Conservation (phyloP, 2,888 invertebrate genomes). For the Eupithecia centaureata region DNA sequence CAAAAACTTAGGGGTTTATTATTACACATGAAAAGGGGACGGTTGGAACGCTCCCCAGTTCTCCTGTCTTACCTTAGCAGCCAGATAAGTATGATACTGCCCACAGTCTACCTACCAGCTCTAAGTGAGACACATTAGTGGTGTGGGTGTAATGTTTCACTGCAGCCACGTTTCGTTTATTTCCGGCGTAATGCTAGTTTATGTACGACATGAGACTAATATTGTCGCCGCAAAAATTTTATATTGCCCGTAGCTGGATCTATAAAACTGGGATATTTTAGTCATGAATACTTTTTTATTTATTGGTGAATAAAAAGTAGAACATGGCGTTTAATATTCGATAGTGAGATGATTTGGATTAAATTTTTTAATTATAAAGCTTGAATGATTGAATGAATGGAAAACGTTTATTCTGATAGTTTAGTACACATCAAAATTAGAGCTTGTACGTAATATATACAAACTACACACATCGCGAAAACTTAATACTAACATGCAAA, state of each 20-base stretch:
- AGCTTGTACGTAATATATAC: too few relatives aligned
- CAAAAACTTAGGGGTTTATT: neutral
- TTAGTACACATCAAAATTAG: too few relatives aligned
- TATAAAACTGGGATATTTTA: slow-evolving; percentile 1
- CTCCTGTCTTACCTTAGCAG: neutral
- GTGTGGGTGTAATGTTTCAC: slow-evolving; percentile 34
- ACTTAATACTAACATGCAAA: too few relatives aligned
- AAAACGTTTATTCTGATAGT: too few relatives aligned
- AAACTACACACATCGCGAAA: too few relatives aligned
- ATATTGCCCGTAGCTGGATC: slow-evolving; percentile 17
- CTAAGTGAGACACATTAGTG: slow-evolving; percentile 37
- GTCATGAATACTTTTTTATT: neutral
- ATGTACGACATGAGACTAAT: slow-evolving; percentile 37
- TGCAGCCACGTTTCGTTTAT: slow-evolving; percentile 33
- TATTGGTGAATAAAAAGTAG: slow-evolving; percentile 1
- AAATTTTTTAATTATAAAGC: neutral
- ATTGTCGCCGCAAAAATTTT: slow-evolving; percentile 31
- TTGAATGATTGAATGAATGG: too few relatives aligned
- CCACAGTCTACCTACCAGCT: neutral
- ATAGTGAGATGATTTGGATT: neutral
- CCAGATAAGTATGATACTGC: neutral
- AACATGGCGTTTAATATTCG: neutral
- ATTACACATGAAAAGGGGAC: too few relatives aligned
- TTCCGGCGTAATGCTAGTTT: slow-evolving; percentile 32
- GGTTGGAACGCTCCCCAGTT: neutral